Base-by-base conservation (phyloP, 2,797 vertebrate species). In the Lerista edwardsae region DNA sequence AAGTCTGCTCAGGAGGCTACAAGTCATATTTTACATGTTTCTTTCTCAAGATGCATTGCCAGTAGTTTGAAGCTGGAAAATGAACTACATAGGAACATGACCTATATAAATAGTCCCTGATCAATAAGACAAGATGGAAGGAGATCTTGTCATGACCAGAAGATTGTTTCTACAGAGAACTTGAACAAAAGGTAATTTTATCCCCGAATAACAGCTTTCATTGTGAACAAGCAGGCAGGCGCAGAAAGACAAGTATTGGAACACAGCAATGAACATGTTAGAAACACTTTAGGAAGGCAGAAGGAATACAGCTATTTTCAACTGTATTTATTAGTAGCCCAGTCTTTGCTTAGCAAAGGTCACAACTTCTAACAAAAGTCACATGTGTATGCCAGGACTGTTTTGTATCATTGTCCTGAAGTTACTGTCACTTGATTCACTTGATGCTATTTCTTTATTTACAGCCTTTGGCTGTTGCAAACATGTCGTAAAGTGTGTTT, bases 131-230 rank as follows among this genome's bases (percentile, higher is more conserved):
- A 90, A 82, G 10, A 31, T 14, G 86, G 65, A 9, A 78, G 87
- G 76, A 75, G 78, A 31, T 62, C 57, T 75, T 86, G 84, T 64
- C 1, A 39, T 41, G 84, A 21, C 31, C 82, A 77, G 17, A 86
- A 17, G 39, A 69, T 77, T 91, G 61, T 80, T 92, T 94, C 71
- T 84, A 75, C 47, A 87, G 11, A 88, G 15, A 87, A 51, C n/a
- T 80, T 89, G 89, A 79, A 81, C 15, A 84, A 88, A n/a, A 4
- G 44, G 7, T 25, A 64, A 39, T 82, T 91, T 92, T 2, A 90
- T 89, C 74, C 78, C 80, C 92, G 88, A 93, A 55, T 83, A 1
- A 10, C 39, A 83, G 86, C 87, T 88, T 12, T 88, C 75, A 84
- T 71, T 89, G 29, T 85, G 39, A 68, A 34, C 64, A 55, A 68